Conservation (phyloP, 2,113 vertebrate genomes). For the Mionectes macconnelli region DNA sequence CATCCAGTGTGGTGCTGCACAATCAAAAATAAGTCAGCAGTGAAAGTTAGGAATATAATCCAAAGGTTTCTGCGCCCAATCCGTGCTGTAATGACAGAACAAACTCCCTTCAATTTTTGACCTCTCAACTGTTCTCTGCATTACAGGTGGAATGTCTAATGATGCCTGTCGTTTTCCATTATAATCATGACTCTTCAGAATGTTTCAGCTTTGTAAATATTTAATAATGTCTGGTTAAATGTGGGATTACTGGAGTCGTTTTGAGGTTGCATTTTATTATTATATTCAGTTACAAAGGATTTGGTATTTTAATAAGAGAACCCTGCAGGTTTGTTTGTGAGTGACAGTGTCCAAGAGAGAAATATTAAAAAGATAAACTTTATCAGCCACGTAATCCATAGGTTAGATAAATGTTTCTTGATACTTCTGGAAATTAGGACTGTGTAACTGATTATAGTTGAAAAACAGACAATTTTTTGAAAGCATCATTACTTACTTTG, state of each 20-base stretch:
- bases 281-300: background rate
- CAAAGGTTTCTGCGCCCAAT: background rate
- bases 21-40: background rate
- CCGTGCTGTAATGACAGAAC: background rate
- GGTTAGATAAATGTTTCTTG: background rate
- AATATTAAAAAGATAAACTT: background rate
- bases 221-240: background rate
- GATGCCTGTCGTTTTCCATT: background rate
- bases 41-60: background rate
- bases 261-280: background rate
- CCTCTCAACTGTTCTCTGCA: background rate
- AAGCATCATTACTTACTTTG: background rate
- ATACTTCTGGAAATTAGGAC: background rate
- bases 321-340: background rate
- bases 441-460: background rate
- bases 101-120: background rate
- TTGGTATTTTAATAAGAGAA: background rate
- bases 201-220: constrained; percentile 24
- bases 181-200: background rate
- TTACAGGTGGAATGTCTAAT: background rate
- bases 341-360: background rate
- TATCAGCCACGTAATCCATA: background rate
- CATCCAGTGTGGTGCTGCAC: background rate
- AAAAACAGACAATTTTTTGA: background rate
- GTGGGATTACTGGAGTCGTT: background rate